Conservation (phyloP, 2,797 vertebrate genomes). For the Capromys pilorides region DNA sequence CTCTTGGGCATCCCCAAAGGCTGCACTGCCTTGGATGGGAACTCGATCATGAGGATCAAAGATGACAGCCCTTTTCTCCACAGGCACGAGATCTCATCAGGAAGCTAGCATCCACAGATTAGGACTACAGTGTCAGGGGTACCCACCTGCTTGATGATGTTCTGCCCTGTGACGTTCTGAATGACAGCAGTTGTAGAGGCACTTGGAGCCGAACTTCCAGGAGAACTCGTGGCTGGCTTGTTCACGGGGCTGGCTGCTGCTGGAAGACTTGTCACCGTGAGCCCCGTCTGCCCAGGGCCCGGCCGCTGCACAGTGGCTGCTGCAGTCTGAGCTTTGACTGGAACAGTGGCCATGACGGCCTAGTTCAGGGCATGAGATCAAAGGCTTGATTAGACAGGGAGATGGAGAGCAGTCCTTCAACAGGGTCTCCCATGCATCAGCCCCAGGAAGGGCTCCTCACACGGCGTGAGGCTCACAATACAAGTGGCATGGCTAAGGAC, state of each 20-base stretch:
- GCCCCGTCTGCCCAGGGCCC: conserved; percentile 84
- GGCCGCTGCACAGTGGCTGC: conserved; percentile 87
- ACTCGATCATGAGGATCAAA: neutral
- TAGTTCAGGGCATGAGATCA: conserved; percentile 75
- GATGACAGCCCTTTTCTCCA: neutral
- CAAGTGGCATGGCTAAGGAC: neutral
- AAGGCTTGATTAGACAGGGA: conserved; percentile 48
- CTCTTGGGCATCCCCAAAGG: neutral
- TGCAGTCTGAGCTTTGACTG: conserved; percentile 90
- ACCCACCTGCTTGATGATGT: conserved; percentile 95
- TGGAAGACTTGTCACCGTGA: conserved; percentile 88
- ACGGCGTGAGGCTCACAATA: neutral
- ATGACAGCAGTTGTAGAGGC: conserved; percentile 88
- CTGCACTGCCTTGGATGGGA: neutral
- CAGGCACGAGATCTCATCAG: neutral
- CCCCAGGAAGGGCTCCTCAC: too few relatives aligned
- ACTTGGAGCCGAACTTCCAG: conserved; percentile 86
- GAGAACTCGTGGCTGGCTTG: conserved; percentile 90
- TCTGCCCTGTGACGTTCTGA: conserved; percentile 92
- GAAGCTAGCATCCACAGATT: neutral
- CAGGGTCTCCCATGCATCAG: neutral
- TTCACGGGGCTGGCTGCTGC: conserved; percentile 88
- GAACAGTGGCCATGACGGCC: conserved; percentile 92
- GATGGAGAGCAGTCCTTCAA: neutral
- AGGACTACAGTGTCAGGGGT: neutral